Percentiles rank a stretch among this genome's conserved stretches.
Conservation (phyloP, 2,113 vertebrate genomes). For the Hemiprocne comata region DNA sequence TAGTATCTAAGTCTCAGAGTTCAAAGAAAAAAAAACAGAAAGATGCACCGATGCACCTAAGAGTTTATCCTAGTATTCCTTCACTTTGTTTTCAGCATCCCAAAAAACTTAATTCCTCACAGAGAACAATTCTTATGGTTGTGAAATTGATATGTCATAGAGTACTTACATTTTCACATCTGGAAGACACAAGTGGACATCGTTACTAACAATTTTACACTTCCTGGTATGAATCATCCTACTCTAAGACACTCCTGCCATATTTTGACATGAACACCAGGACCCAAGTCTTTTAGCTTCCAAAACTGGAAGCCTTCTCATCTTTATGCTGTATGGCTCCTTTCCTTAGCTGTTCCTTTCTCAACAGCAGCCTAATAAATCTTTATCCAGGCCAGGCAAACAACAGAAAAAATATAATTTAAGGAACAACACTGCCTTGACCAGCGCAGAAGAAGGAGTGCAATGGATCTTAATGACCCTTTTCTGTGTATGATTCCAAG, state of each 20-base stretch:
- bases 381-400: background rate
- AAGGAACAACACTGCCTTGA: background rate
- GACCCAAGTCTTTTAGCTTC: background rate
- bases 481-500: background rate
- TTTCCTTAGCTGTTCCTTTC: background rate
- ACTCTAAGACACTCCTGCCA: background rate
- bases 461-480: background rate
- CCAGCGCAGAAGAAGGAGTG: background rate
- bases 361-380: background rate
- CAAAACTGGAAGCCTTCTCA: background rate
- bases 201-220: background rate
- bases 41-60: rapidly evolving
- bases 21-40: background rate
- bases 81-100: background rate
- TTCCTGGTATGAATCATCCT: background rate
- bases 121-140: background rate
- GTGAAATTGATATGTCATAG: background rate
- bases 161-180: background rate
- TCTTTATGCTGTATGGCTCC: background rate
- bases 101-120: background rate
- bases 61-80: background rate
- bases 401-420: background rate
- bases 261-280: background rate
- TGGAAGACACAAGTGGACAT: background rate
- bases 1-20: background rate